Evolutionary conservation across 2,797 vertebrate genomes (phyloP), one percentile per base, ranked within the genome.

Genomic region (Lutjanus campechanus): DNA sequence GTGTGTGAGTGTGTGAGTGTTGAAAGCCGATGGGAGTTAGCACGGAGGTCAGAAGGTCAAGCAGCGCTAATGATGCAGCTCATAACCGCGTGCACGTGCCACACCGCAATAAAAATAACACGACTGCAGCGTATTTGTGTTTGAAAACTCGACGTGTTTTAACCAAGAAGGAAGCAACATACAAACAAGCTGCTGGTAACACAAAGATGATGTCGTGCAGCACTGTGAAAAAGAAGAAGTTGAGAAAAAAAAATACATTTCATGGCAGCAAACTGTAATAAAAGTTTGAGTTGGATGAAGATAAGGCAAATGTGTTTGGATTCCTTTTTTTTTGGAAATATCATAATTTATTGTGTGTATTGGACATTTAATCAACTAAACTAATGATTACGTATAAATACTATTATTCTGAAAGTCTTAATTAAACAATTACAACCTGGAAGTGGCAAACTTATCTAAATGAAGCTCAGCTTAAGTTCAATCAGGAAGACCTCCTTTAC

Each of bases 31-130:
- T 43, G 1, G n/a, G 47, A 43, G 60, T 44, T 19, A 36, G 41
- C 8, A 1, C 25, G 2, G 54, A 51, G 82, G 64, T 80, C 70
- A 60, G 40, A 12, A 22, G 81, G 67, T 82, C 10, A 3, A 72
- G 40, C 64, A 29, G 19, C 12, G 51, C 50, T 74, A 66, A 71
- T 49, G 69, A 73, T 58, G 44, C 58, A 62, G 60, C 55, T 69
- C 22, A 9, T 44, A 61, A 12, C 51, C 40, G 29, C 29, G 13
- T 50, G 60, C 59, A 58, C 4, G 50, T 20, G 63, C 19, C 46
- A 5, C 41, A 19, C 59, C 4, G 73, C 10, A 20, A 25, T 16
- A 64, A 66, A 11, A 56, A 17, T 2, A 56, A 62, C 46, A 19
- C 5, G 16, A 63, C 11, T 1, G 1, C 17, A 0, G 11, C 13